Conservation (phyloP, 2,797 vertebrate genomes). For the Masticophis lateralis region DNA sequence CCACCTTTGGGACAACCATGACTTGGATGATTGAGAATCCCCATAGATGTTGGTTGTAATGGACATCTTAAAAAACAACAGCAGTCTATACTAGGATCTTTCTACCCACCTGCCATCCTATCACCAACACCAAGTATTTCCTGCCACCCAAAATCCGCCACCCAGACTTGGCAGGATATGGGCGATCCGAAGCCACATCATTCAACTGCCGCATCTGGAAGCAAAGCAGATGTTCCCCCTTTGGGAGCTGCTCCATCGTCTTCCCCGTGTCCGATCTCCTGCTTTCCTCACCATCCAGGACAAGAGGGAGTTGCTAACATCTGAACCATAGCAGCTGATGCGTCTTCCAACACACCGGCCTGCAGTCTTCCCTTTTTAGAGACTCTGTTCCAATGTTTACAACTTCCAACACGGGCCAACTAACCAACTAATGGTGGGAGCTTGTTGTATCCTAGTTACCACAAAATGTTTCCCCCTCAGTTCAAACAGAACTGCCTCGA, state of each 20-base stretch:
- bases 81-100: neutral
- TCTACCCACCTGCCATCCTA: neutral
- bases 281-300: neutral
- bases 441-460: neutral
- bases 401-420: neutral
- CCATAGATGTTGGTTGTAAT: neutral
- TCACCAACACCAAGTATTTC: neutral
- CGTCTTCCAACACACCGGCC: neutral
- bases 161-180: neutral
- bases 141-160: neutral
- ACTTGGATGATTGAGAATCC: neutral
- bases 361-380: neutral
- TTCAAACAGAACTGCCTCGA: neutral
- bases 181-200: neutral
- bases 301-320: neutral
- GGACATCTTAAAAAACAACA: neutral
- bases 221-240: neutral
- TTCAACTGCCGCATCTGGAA: neutral
- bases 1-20: neutral
- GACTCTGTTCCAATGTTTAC: neutral
- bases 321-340: no score
- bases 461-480: neutral
- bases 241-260: neutral
- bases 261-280: neutral
- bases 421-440: neutral